These are phyloP conservation scores for Sebastes glaucus DNA, from an alignment of 2,797 vertebrate species.

Conservation along the genomic window DNA sequence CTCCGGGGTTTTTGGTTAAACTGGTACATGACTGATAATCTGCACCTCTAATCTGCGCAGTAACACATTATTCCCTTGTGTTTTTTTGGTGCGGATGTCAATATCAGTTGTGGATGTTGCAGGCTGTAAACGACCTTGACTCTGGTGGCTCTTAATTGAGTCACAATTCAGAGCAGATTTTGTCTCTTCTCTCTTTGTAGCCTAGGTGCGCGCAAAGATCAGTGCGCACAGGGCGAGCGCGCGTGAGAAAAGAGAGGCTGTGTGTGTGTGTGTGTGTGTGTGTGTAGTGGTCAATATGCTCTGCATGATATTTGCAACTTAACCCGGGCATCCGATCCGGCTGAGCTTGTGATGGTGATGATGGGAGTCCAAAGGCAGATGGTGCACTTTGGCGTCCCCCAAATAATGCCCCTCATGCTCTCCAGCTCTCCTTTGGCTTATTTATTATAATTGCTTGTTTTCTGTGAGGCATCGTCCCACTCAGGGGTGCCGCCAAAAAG, in stretches of 20 bases:
- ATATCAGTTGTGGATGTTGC: conserved; percentile 20
- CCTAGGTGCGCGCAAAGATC: neutral
- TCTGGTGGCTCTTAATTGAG: conserved; percentile 58
- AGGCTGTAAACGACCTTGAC: conserved; percentile 72
- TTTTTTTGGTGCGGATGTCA: neutral
- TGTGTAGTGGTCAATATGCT: conserved; percentile 56
- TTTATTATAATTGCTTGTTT: conserved; percentile 47
- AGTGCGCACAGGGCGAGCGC: neutral
- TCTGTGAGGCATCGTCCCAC: conserved; percentile 51
- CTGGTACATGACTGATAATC: neutral
- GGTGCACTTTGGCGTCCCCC: conserved; percentile 70
- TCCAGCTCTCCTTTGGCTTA: conserved; percentile 28
- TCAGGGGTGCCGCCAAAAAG: conserved; percentile 46
- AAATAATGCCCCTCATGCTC: conserved; percentile 27
- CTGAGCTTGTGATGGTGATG: conserved; percentile 50
- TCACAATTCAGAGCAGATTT: conserved; percentile 46
- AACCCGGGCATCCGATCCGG: conserved; percentile 50
- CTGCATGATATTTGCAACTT: conserved; percentile 54
- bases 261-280: conserved; percentile 24
- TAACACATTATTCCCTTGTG: neutral
- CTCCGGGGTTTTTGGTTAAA: conserved; percentile 29
- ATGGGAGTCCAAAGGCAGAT: conserved; percentile 67
- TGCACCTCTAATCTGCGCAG: neutral
- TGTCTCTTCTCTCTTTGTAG: neutral
- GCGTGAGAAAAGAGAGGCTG: neutral